Evolutionary conservation across 2,888 invertebrate genomes (phyloP), one percentile per base, ranked within the genome.

Genomic region (Tetragnatha montana): DNA sequence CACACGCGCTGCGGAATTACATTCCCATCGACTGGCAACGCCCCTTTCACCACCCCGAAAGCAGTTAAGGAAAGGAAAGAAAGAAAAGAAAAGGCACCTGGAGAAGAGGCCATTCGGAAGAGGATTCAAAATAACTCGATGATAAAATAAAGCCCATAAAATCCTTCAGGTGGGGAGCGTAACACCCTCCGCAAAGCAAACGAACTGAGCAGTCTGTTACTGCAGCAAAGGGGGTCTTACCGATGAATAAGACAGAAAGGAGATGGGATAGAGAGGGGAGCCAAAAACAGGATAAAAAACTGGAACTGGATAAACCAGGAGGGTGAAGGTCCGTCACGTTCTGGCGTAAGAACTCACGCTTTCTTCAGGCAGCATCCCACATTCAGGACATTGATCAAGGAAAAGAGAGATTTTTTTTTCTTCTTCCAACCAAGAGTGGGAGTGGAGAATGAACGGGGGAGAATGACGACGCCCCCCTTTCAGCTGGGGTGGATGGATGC

Each of bases 341-440:
- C 51, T 22, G 47, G 79, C 69, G 69, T 69, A 83, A 84, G 88
- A 84, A 88, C 88, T 84, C 70, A 74, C 83, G 73, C 83, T 50
- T n/a, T 51, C 50, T 21, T n/a, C 68, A 79, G 4, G 35, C 8
- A 10, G 19, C 35, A 70, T 81, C 7, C 50, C 71, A 85, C 78
- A 81, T 81, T 81, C 75, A 68, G 50, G 79, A 74, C 88, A 88
- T 79, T 88, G 88, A 83, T 84, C 88, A 82, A 85, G 71, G 35
- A 12, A 35, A 74, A 83, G 75, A 35, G 71, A 79, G 60, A 35
- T 71, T 70, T 49, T 22, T 68, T n/a, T n/a, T 35, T 49, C 49
- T 50, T n/a, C 35, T 51, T 79, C 69, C 17, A 35, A 35, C 12
- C 10, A 71, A 71, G 70, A 47, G 71, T 60, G 10, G 21, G 75